Evolutionary conservation across 2,113 vertebrate species (phyloP), one percentile per base, ranked within the genome.

Genomic region (Ictalurus furcatus): DNA sequence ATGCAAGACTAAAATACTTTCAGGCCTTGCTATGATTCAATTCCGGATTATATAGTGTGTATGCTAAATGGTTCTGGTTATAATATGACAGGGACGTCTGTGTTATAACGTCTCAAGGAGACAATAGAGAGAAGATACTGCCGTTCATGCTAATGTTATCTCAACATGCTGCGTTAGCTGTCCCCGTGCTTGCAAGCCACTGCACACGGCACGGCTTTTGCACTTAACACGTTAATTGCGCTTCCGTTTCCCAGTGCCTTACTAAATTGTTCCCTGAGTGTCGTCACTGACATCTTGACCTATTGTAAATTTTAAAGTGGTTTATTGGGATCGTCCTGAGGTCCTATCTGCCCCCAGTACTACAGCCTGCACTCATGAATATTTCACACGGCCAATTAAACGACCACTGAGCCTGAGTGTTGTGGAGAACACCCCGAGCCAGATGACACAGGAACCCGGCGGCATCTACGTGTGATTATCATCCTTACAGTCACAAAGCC

Each of bases 201-300:
- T 86, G 84, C n/a, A 80, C 16, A 21, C 40, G 56, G 73, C 83
- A 79, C 69, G 85, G 89, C 85, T 34, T 48, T 87, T 88, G 69
- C 86, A 90, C 89, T 91, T 89, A 90, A 82, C 87, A 91, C 87
- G 84, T 89, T 89, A 90, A 91, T 90, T 91, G 89, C 87, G 80
- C 87, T 81, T 90, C 88, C 84, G 90, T 90, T 91, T 90, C 87
- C 84, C 87, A 90, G 86, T 90, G 87, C 84, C 87, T 91, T 76
- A 81, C 84, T 87, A 88, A 91, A 91, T 91, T 87, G 85, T 90
- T 91, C 89, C 86, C 90, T 67, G 69, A 88, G 86, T 90, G 88
- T 71, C 59, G 84, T 44, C 85, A 58, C 84, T 88, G 90, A 91
- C 89, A 90, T 85, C 89, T 74, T 91, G 90, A 90, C 87, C 90